Base-by-base conservation (phyloP, 2,113 vertebrate genomes). In the Aspiorhynchus laticeps region DNA sequence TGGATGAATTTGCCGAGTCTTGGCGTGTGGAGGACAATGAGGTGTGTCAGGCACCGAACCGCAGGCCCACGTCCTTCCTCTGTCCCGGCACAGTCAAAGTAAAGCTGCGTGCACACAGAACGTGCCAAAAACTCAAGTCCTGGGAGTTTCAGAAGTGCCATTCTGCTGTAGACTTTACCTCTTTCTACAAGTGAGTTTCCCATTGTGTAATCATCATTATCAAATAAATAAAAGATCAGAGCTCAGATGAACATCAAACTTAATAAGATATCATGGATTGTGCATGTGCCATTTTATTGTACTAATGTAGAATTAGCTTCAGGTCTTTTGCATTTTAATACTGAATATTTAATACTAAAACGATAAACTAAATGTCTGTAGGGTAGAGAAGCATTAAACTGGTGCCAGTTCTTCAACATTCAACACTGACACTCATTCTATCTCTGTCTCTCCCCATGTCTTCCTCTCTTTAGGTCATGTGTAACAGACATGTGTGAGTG, bases 401-500 rank as follows among this genome's bases (percentile, higher is more conserved):
- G 51, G 51, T 53, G 15, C 15, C 48, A 17, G 19, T 21, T 56
- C 17, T 19, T 53, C 51, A 59, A 59, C 53, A 24, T 59, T 8
- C 53, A 59, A 48, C 46, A 48, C 46, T 4, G 12, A 61, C 56
- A 61, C 56, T 61, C 7, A 61, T 17, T 28, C 14, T 9, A n/a
- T 75, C 6, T 28, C n/a, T 53, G 17, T 65, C 9, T 36, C 15
- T 48, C 15, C 14, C 63, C 28, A 17, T 12, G 24, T 53, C 10
- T 31, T 74, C 59, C 38, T 92, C 15, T 90, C 82, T 85, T 80
- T 12, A 99, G 98, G 94, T 99, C 98, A 8, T 99, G 98, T 48
- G 96, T 99, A 87, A 99, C 98, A 21, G 98, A 99, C 89, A 99
- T 99, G 98, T 99, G 98, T 0, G 98, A 99, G 88, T 99, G 98